Evolutionary conservation across 2,797 vertebrate genomes (phyloP).

Genomic region (Melanotaenia trifasciata): DNA sequence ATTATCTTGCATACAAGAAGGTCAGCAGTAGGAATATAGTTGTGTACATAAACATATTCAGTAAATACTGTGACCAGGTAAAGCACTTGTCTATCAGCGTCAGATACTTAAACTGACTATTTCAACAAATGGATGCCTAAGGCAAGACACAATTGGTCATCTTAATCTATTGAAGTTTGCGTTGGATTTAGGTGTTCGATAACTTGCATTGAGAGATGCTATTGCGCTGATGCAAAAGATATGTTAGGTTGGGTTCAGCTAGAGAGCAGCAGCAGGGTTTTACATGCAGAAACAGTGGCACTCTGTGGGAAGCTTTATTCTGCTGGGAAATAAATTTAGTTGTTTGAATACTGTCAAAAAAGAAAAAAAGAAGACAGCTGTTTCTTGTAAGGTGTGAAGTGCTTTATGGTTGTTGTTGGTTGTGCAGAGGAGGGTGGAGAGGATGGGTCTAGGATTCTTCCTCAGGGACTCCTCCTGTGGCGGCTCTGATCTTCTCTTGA

Average conservation of each 20-base stretch:
- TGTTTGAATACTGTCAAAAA: neutral
- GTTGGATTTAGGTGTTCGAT: constrained; percentile 12
- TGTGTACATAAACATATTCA: neutral
- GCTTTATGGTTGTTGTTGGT: constrained; percentile 65
- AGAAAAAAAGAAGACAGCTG: neutral
- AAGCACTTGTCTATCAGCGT: constrained; percentile 10
- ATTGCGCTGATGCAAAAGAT: constrained; percentile 6
- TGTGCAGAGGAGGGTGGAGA: constrained; percentile 35
- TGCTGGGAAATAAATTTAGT: neutral
- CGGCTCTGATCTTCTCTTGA: constrained; percentile 68
- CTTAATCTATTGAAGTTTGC: constrained; percentile 3
- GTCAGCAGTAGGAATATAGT: neutral
- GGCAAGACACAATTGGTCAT: constrained; percentile 13
- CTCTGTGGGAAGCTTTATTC: neutral
- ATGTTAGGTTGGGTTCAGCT: neutral
- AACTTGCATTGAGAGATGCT: constrained; percentile 19
- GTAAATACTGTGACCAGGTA: constrained; percentile 15
- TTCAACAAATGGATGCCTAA: constrained; percentile 5
- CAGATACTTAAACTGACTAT: constrained; percentile 14
- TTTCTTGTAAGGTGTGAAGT: constrained; percentile 54
- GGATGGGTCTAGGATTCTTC: constrained; percentile 48
- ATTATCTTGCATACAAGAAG: neutral
- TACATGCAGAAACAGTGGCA: neutral
- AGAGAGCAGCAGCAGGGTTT: constrained; percentile 8
- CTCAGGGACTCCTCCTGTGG: constrained; percentile 57